Percentiles rank a stretch among this genome's conserved stretches.
These are phyloP conservation scores for Rutilus rutilus DNA, from an alignment of 2,113 vertebrate genomes.

Conservation along the genomic window DNA sequence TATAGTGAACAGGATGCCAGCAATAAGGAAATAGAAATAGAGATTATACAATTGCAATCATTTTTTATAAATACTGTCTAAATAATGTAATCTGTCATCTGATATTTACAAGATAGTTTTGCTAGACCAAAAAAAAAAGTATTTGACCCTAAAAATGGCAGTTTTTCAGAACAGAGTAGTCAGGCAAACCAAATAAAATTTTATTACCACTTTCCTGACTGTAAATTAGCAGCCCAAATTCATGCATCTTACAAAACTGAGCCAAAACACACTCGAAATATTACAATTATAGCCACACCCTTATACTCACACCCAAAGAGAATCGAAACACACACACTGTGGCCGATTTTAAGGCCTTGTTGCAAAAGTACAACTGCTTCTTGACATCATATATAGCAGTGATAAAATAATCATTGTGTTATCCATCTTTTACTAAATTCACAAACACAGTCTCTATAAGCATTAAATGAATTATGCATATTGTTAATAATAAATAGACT, in stretches of 20 bases:
- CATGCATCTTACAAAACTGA: background rate
- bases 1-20: background rate
- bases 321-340: background rate
- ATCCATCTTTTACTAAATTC: background rate
- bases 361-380: background rate
- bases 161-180: background rate
- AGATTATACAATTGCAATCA: background rate
- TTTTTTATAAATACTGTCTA: background rate
- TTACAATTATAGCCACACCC: background rate
- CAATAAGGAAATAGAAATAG: background rate
- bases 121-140: background rate
- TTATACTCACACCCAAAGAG: background rate
- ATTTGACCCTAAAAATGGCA: background rate
- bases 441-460: background rate
- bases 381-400: background rate
- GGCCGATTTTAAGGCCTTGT: background rate
- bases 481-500: background rate
- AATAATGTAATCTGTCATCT: background rate
- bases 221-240: constrained; percentile 32
- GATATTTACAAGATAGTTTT: constrained; percentile 17
- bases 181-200: background rate
- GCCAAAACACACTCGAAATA: background rate
- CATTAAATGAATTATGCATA: background rate
- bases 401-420: background rate
- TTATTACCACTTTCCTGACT: constrained; percentile 10